Base-by-base conservation (phyloP, 2,888 invertebrate species). In the Halictus quadricinctus region DNA sequence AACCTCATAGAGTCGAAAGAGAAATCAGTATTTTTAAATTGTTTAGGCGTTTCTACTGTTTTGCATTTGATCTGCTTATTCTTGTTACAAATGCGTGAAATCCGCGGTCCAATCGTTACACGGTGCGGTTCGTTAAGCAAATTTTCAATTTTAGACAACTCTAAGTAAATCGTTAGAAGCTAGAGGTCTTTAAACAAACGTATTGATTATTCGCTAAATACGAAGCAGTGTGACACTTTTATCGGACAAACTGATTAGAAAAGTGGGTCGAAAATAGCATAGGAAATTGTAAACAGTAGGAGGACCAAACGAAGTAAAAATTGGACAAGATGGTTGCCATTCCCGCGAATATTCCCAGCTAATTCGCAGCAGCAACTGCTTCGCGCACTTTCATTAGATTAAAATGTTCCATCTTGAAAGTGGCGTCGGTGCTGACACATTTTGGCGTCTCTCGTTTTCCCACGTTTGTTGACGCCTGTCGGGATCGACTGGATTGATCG, bases 401-500 rank as follows among this genome's bases (percentile, higher is more conserved):
- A 69, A 29, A 69, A 36, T 69, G 66, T 36, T 69, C 41, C 4
- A 36, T 69, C 66, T 41, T 69, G 64, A 15, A 64, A 64, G 66
- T 64, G 70, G 6, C 15, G 54, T 15, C 25, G 66, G 29, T 60
- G 73, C 18, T 77, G 77, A 77, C 79, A 76, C 78, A 75, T 76
- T 84, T 86, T n/a, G 43, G 58, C 41, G 78, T 69, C 77, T 54
- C 76, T 76, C 77, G 74, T 50, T 76, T 81, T 84, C 80, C 43
- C 83, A 75, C 76, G 77, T 79, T 77, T 88, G 87, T 90, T 89
- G 85, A 86, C 79, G 66, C 87, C 88, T 85, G 90, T 87, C 88
- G 72, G 80, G 77, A 80, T 78, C 74, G 72, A 73, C 43, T 10
- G 83, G 75, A 72, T 74, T 81, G 86, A 86, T 86, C 84, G 84